Evolutionary conservation across 2,888 invertebrate species (phyloP).

Genomic region (Polylopha cassiicola): DNA sequence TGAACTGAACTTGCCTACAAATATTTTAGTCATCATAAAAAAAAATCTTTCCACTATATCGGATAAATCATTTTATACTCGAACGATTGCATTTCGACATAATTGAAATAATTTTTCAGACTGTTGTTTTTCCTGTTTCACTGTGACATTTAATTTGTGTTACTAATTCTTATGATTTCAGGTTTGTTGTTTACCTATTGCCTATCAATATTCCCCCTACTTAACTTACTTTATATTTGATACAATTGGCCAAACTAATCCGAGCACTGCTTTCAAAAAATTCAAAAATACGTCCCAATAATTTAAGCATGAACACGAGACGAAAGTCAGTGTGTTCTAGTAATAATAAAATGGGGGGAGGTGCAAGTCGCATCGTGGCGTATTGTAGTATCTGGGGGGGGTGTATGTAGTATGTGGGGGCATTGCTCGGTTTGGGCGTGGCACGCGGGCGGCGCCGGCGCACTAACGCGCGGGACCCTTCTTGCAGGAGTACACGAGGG

Average conservation of each 20-base stretch:
- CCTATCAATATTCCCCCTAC: slow-evolving; percentile 56
- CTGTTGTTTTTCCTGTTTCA: slow-evolving; percentile 21
- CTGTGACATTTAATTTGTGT: slow-evolving; percentile 33
- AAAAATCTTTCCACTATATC: no score
- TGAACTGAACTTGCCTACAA: neutral
- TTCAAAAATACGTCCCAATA: slow-evolving; percentile 24
- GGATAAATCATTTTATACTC: no score
- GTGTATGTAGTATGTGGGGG: slow-evolving; percentile 28
- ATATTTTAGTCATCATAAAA: no score
- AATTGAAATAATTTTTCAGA: slow-evolving; percentile 7
- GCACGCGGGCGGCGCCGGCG: slow-evolving; percentile 67
- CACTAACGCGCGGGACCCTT: slow-evolving; percentile 73
- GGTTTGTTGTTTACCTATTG: slow-evolving; percentile 52
- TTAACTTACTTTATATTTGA: slow-evolving; percentile 33
- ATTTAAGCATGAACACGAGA: no score
- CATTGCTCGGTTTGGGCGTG: slow-evolving; percentile 61
- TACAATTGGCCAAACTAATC: slow-evolving; percentile 51
- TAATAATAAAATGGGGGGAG: no score
- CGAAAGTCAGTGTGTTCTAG: no score
- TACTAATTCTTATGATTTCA: slow-evolving; percentile 60
- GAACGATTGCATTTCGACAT: no score
- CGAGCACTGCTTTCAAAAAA: slow-evolving; percentile 68
- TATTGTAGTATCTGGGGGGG: neutral
- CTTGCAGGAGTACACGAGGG: slow-evolving; percentile 85
- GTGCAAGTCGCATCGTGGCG: no score